Percentiles rank a stretch among this genome's conserved stretches.
Conservation (phyloP, 2,888 invertebrate species). For the Villa cingulata region DNA sequence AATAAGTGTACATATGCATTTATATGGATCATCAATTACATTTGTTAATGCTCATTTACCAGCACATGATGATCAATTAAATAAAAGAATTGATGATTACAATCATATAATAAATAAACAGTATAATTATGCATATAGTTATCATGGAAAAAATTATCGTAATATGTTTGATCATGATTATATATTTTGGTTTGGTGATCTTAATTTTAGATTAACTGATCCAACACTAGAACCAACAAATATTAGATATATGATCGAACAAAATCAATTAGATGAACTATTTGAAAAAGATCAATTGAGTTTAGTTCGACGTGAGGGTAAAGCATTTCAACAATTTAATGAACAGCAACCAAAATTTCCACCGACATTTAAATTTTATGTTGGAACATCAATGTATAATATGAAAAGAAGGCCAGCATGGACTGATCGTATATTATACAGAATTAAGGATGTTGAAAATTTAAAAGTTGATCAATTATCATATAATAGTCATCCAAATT, state of each 20-base stretch:
- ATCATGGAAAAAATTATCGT: conserved; percentile 60
- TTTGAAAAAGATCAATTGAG: conserved; percentile 64
- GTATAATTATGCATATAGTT: too few species aligned
- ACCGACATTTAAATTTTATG: conserved; percentile 76
- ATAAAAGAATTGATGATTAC: conserved; percentile 79
- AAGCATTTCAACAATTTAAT: conserved; percentile 70
- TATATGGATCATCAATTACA: conserved; percentile 79
- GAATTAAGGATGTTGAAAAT: conserved; percentile 64
- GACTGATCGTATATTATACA: conserved; percentile 86
- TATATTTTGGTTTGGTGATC: conserved; percentile 83
- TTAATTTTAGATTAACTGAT: conserved; percentile 71
- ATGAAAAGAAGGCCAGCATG: conserved; percentile 81
- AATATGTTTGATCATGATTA: conserved; percentile 87
- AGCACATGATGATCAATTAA: conserved; percentile 72
- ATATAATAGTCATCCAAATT: conserved; percentile 64
- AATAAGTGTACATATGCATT: conserved; percentile 70
- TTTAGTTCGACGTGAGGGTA: conserved; percentile 54
- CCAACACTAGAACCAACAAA: conserved; percentile 47
- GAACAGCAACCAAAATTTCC: conserved; percentile 65
- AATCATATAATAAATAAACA: conserved; percentile 74
- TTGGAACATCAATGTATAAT: conserved; percentile 63
- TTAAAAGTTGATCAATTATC: conserved; percentile 58
- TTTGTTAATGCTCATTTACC: conserved; percentile 83
- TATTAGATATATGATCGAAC: conserved; percentile 50
- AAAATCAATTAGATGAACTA: conserved; percentile 50